Evolutionary conservation across 2,797 vertebrate species (phyloP).

Genomic region (Acrossocheilus wenchowensis): DNA sequence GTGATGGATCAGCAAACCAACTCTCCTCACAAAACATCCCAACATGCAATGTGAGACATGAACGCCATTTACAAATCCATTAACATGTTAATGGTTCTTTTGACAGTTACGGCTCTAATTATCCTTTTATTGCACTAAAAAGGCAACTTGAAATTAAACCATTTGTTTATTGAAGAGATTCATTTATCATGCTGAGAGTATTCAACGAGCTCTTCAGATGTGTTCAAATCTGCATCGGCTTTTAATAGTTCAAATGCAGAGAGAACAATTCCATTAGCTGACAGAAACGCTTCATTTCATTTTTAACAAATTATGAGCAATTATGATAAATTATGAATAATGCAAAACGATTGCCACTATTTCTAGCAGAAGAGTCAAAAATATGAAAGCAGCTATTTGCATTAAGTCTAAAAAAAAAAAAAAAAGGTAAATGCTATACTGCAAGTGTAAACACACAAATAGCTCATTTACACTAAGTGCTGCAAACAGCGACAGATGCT

Average conservation of each 20-base stretch:
- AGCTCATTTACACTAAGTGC: background rate
- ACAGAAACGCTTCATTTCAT: background rate
- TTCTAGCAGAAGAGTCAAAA: background rate
- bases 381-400: background rate
- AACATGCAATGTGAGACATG: background rate
- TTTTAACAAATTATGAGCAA: background rate
- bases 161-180: conserved; percentile 40
- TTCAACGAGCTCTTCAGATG: conserved; percentile 7
- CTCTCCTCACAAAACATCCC: background rate
- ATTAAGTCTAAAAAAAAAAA: too few relatives aligned
- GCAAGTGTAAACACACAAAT: background rate
- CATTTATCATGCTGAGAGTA: conserved; percentile 29
- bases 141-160: conserved; percentile 12
- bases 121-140: conserved; percentile 31
- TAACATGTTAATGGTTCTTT: conserved; percentile 48
- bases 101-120: conserved; percentile 46
- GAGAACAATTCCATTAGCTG: conserved; percentile 16
- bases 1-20: conserved; percentile 25
- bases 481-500: background rate
- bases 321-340: background rate
- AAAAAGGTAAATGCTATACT: background rate
- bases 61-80: conserved; percentile 33
- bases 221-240: conserved; percentile 4
- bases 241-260: background rate
- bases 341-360: background rate